phyloP scores from a whole-genome alignment of 1,140 invertebrate species.

The Brachionus paranguensis region DNA sequence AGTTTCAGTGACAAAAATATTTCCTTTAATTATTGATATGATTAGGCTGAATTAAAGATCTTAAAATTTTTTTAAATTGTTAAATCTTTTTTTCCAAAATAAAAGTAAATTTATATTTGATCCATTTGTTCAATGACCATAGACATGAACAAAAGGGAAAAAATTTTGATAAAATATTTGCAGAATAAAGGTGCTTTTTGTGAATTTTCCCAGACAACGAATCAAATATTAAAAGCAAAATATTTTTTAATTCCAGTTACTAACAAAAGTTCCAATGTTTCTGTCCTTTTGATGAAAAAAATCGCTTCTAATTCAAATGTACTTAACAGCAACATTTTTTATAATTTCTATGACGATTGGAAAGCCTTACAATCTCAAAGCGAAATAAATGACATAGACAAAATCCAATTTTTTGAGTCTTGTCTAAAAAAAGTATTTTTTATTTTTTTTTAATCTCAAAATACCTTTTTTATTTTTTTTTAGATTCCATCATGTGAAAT shows the following conservation, averaged over 20 bases:
- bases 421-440: neutral
- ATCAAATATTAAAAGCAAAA: neutral
- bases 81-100: too few species aligned
- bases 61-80: too few species aligned
- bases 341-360: neutral
- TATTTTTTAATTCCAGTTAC: neutral
- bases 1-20: too few species aligned
- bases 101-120: too few species aligned
- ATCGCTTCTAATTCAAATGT: neutral
- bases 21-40: neutral
- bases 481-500: neutral
- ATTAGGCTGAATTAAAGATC: neutral
- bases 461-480: neutral
- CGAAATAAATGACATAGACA: neutral
- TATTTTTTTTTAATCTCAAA: neutral
- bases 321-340: neutral
- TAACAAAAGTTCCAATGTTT: neutral
- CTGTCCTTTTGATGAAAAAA: constrained; percentile 8
- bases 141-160: too few species aligned
- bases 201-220: neutral
- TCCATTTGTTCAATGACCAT: too few species aligned
- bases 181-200: neutral
- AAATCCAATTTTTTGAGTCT: neutral
- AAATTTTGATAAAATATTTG: neutral
- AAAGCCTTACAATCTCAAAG: neutral